Base-by-base conservation (phyloP, 2,888 invertebrate species). In the Galeopsomyia nigrocyanea region DNA sequence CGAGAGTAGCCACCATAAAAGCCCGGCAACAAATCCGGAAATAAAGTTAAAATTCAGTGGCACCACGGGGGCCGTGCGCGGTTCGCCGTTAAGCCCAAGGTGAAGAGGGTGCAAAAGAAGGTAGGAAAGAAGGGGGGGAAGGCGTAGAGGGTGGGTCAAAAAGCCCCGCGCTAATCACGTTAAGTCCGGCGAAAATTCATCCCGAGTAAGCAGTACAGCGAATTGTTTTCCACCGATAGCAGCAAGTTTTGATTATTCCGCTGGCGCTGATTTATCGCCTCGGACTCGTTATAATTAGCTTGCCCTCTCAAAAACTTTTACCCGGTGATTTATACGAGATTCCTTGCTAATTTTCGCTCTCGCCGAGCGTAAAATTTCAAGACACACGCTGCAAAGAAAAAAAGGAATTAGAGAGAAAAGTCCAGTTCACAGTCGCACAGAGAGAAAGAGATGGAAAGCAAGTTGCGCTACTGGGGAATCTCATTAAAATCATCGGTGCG, bases 401-500 rank as follows among this genome's bases (percentile, higher is more conserved):
- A 68, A 46, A 39, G 50, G 26, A 17, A 31, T 31, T 31, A 31
- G 31, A 31, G 31, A 10, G 17, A 51, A 68, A 55, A 13, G 49
- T 62, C 68, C 49, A 21, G 49, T n/a, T 46, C 1, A 14, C 39
- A 7, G 57, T 55, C 60, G 26, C 21, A 17, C 47, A 22, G 39
- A 58, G 17, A 58, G 58, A 31, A 39, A 58, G 31, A 5, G 31
- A 58, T n/a, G n/a, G 17, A 17, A 39, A 17, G 39, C n/a, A 16
- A 21, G 46, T 31, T 6, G 7, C 19, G 39, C 57, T 63, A 58
- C 66, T 72, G 39, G 80, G 77, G 84, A 84, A 85, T 85, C 85
- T 85, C 85, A 85, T 85, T 85, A 85, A 85, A 85, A 79, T 80
- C 84, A 83, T 82, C 82, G 85, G 82, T 82, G 85, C 85, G 84